Conservation (phyloP, 2,113 vertebrate species). For the Tringa solitaria region DNA sequence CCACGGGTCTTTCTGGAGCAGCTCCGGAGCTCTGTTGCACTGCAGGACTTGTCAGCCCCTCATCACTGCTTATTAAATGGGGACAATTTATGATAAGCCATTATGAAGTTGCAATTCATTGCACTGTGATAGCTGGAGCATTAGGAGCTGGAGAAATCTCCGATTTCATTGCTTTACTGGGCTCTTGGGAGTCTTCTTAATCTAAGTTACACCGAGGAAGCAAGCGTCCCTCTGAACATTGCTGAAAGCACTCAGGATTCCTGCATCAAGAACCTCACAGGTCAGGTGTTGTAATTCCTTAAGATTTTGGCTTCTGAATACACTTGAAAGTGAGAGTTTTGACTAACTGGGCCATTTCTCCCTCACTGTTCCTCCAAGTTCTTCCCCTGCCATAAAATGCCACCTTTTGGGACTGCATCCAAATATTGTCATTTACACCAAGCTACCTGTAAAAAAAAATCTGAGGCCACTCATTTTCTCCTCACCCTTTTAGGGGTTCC, state of each 20-base stretch:
- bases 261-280: background rate
- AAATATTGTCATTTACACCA: background rate
- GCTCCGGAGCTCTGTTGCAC: background rate
- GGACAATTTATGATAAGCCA: background rate
- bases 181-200: background rate
- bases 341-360: background rate
- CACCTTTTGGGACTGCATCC: background rate
- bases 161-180: background rate
- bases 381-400: background rate
- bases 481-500: background rate
- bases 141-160: conserved; percentile 6
- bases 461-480: background rate
- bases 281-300: background rate
- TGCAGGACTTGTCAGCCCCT: background rate
- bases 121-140: background rate
- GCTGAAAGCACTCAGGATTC: background rate
- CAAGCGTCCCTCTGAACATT: background rate
- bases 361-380: background rate
- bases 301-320: background rate
- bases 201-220: background rate
- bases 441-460: background rate
- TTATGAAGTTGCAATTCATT: background rate
- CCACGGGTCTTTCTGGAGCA: background rate
- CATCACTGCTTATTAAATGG: background rate
- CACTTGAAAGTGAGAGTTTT: background rate